Conservation (phyloP, 2,888 invertebrate genomes). For the Tetragonula carbonaria region DNA sequence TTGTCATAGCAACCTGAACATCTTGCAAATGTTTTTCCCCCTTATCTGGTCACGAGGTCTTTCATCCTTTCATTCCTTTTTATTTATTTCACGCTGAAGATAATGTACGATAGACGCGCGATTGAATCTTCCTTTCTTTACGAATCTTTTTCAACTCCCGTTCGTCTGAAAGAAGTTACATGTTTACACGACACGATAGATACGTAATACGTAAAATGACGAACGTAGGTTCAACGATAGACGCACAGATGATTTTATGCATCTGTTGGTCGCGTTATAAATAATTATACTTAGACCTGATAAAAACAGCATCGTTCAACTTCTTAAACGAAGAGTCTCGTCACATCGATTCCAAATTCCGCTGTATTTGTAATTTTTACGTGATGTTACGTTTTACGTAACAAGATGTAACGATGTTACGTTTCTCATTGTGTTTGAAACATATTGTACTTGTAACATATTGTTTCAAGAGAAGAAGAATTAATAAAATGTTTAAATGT, state of each 20-base stretch:
- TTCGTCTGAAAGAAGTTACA: background rate
- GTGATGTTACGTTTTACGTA: background rate
- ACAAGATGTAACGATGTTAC: background rate
- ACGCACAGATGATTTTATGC: background rate
- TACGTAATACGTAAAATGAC: background rate
- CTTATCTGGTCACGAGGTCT: background rate
- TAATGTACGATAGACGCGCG: background rate
- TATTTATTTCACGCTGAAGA: background rate
- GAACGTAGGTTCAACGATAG: too few species aligned
- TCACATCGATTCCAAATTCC: background rate
- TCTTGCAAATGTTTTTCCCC: background rate
- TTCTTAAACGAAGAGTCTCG: background rate
- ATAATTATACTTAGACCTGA: background rate
- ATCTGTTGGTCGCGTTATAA: background rate
- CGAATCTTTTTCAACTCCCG: background rate
- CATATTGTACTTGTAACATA: background rate
- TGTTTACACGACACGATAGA: background rate
- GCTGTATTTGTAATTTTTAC: background rate
- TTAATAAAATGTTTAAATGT: background rate
- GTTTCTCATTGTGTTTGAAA: background rate
- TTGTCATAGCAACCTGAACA: conserved; percentile 46
- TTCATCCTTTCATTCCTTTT: background rate
- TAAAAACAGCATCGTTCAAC: background rate
- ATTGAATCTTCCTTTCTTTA: background rate
- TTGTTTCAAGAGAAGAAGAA: background rate